Evolutionary conservation across 2,888 invertebrate genomes (phyloP), one percentile per base, ranked within the genome.

Genomic region (Cerastis leucographa): DNA sequence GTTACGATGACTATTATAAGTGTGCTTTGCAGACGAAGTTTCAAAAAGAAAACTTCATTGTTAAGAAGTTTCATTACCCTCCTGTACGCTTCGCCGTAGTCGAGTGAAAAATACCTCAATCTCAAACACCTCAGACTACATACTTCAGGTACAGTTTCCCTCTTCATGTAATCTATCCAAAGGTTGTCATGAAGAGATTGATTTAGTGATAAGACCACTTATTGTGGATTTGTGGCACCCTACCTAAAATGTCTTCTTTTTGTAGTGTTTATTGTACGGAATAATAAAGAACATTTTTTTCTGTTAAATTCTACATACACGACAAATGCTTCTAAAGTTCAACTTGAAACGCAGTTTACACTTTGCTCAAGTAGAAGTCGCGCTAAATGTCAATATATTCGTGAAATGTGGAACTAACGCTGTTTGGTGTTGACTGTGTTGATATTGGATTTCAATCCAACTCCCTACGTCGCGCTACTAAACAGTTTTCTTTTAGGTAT

Each of bases 361-460:
- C 64, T 0, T 3, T 9, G 17, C 25, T 66, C 6, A 8, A 61
- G 25, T 49, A 56, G 35, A 56, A 81, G 46, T 69, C 40, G 62
- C 49, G 56, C 67, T 76, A 70, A 72, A 74, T 69, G 64, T 46
- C 56, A 76, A 64, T 29, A 29, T 40, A 69, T 44, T 40, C 66
- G 49, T 65, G 65, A 59, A 76, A 69, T 73, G 70, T 80, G 29
- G 61, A 65, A 74, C 72, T 71, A 67, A 71, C 76, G 22, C 22
- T 59, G 56, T 49, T 78, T 25, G 19, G 25, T 40, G 44, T 51
- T 61, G 56, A 71, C 40, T 70, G 29, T 66, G 79, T 79, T 78
- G 61, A 82, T 84, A 88, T 85, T 86, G 82, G 78, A 86, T 84
- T 87, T 87, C 83, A 76, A 84, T 86, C 68, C 74, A 74, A 71